Evolutionary conservation across 1,140 invertebrate species (phyloP).

Genomic region (Drosophila santomea): DNA sequence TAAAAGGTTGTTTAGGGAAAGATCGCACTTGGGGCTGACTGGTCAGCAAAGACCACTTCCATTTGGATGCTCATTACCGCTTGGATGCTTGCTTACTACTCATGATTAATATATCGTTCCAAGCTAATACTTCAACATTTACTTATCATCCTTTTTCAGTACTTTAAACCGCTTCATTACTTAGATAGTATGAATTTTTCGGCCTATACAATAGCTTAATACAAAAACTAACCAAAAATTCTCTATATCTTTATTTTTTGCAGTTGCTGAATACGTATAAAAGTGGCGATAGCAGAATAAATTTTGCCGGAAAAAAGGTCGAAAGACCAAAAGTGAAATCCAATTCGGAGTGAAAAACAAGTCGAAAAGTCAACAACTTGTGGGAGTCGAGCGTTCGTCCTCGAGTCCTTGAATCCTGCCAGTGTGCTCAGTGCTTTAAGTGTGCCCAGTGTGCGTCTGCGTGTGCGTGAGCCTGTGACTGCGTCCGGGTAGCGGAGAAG

Average conservation of each 20-base stretch:
- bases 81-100: not conserved
- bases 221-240: not conserved
- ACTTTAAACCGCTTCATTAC: not conserved
- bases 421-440: slow-evolving; percentile 32
- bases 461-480: slow-evolving; percentile 21
- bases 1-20: slow-evolving; percentile 9
- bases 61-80: not conserved
- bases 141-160: not conserved
- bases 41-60: not conserved
- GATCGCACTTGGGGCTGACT: not conserved
- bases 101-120: no score
- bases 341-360: slow-evolving; percentile 53
- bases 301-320: slow-evolving; percentile 36
- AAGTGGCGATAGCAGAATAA: slow-evolving; percentile 51
- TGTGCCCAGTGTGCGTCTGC: slow-evolving; percentile 5
- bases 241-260: slow-evolving; percentile 18
- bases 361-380: slow-evolving; percentile 28
- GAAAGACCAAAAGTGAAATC: slow-evolving; percentile 29
- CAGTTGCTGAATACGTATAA: slow-evolving; percentile 56
- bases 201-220: not conserved
- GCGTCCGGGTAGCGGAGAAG: slow-evolving; percentile 37
- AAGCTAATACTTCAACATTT: no score
- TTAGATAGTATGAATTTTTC: no score
- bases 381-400: slow-evolving; percentile 21
- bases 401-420: slow-evolving; percentile 22